A percentile compares a stretch with the other conserved stretches of the same genome.
phyloP scores from a whole-genome alignment of 1,140 invertebrate genomes.

The Thaumetopoea pityocampa region DNA sequence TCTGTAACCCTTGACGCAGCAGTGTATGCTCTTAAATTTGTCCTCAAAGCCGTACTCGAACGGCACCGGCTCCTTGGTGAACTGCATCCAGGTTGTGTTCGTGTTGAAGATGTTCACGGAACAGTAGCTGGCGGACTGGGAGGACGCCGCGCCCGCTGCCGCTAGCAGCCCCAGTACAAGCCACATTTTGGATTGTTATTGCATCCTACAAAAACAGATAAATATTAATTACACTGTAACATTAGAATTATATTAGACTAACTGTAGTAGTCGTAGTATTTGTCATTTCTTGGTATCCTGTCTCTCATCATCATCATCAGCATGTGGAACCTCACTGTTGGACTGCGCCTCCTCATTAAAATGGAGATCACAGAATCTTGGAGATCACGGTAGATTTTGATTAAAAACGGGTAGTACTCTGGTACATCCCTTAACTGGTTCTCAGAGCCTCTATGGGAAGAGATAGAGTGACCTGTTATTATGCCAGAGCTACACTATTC shows the following conservation, averaged over 20 bases:
- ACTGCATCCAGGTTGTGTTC: constrained; percentile 77
- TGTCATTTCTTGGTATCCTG: background rate
- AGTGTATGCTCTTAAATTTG: constrained; percentile 84
- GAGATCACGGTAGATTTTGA: too few species aligned
- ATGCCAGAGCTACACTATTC: too few species aligned
- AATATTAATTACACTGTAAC: constrained; percentile 1
- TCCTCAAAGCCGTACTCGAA: constrained; percentile 81
- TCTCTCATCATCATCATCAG: too few species aligned
- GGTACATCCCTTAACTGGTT: too few species aligned
- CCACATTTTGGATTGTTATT: constrained; percentile 36
- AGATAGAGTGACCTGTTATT: too few species aligned
- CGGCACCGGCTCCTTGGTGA: constrained; percentile 82
- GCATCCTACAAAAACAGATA: constrained; percentile 40
- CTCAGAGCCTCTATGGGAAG: too few species aligned
- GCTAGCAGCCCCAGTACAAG: constrained; percentile 33
- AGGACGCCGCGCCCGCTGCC: constrained; percentile 23
- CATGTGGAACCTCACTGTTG: too few species aligned
- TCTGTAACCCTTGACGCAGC: constrained; percentile 83
- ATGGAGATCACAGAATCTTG: too few species aligned
- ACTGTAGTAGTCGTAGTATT: background rate
- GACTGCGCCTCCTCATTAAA: too few species aligned
- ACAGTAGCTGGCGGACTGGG: constrained; percentile 56
- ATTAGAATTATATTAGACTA: background rate
- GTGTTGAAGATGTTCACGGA: constrained; percentile 54
- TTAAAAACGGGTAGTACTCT: too few species aligned